Conservation (phyloP, 2,888 invertebrate genomes). For the Spodoptera littoralis region DNA sequence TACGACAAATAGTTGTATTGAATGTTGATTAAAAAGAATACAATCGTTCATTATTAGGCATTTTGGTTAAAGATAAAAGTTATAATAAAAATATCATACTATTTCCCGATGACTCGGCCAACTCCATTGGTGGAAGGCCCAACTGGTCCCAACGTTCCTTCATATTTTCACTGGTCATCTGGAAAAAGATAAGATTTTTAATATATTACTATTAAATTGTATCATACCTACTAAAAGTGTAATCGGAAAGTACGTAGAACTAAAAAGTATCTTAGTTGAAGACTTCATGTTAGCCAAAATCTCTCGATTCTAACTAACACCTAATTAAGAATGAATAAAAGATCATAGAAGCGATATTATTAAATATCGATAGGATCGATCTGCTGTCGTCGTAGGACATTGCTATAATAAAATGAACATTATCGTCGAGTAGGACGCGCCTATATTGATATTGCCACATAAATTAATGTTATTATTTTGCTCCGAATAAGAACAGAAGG, state of each 20-base stretch:
- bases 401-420: slow-evolving; percentile 47
- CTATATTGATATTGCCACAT: slow-evolving; percentile 44
- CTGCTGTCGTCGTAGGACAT: slow-evolving; percentile 34
- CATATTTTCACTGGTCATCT: slow-evolving; percentile 69
- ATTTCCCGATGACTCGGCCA: slow-evolving; percentile 77
- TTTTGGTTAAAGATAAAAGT: too few species aligned
- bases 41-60: too few species aligned
- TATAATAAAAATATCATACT: slow-evolving; percentile 54
- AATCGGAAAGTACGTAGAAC: too few species aligned
- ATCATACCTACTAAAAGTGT: too few species aligned
- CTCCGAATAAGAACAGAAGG: neutral
- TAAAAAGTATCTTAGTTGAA: too few species aligned
- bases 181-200: slow-evolving; percentile 36
- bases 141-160: slow-evolving; percentile 67
- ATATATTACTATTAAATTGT: neutral
- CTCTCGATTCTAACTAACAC: too few species aligned
- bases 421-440: slow-evolving; percentile 20
- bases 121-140: slow-evolving; percentile 81
- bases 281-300: too few species aligned
- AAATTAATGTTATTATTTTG: slow-evolving; percentile 19
- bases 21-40: neutral
- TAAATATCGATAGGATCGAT: slow-evolving; percentile 24
- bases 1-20: slow-evolving; percentile 2
- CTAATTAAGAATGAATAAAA: neutral
- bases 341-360: slow-evolving; percentile 8